phyloP scores from a whole-genome alignment of 2,888 invertebrate species.

The Drosophila melanocephala region DNA sequence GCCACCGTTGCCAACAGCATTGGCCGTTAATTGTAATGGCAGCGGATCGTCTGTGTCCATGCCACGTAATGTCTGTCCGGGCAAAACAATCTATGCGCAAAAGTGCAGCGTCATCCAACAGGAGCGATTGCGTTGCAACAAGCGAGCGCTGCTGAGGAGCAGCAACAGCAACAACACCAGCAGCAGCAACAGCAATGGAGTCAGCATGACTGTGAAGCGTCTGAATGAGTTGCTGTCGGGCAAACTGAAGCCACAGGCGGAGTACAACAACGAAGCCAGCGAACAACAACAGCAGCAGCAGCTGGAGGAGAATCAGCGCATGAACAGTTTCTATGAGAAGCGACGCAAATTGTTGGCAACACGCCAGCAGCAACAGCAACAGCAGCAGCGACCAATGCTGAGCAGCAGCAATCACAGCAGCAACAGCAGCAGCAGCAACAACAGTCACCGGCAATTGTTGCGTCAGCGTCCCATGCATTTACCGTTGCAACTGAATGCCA shows the following conservation, averaged over 20 bases:
- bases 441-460: slow-evolving; percentile 37
- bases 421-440: slow-evolving; percentile 31
- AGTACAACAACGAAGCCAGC: slow-evolving; percentile 42
- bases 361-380: slow-evolving; percentile 41
- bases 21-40: slow-evolving; percentile 39
- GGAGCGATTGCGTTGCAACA: slow-evolving; percentile 75
- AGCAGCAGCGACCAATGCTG: slow-evolving; percentile 15
- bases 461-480: slow-evolving; percentile 69
- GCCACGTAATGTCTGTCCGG: slow-evolving; percentile 49
- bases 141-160: slow-evolving; percentile 63
- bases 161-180: slow-evolving; percentile 9
- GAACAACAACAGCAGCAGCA: slow-evolving; percentile 27
- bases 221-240: slow-evolving; percentile 74
- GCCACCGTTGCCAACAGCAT: slow-evolving; percentile 51
- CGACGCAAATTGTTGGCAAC: slow-evolving; percentile 67
- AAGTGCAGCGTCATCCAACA: slow-evolving; percentile 63
- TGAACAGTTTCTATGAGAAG: slow-evolving; percentile 78
- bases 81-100: slow-evolving; percentile 78
- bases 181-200: slow-evolving; percentile 5
- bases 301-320: slow-evolving; percentile 60
- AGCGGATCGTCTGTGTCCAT: slow-evolving; percentile 9
- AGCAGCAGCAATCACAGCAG: slow-evolving; percentile 28
- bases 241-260: slow-evolving; percentile 56
- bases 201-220: slow-evolving; percentile 72
- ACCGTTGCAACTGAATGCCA: slow-evolving; percentile 58